phyloP scores from a whole-genome alignment of 2,113 vertebrate genomes.

The Apteryx owenii region DNA sequence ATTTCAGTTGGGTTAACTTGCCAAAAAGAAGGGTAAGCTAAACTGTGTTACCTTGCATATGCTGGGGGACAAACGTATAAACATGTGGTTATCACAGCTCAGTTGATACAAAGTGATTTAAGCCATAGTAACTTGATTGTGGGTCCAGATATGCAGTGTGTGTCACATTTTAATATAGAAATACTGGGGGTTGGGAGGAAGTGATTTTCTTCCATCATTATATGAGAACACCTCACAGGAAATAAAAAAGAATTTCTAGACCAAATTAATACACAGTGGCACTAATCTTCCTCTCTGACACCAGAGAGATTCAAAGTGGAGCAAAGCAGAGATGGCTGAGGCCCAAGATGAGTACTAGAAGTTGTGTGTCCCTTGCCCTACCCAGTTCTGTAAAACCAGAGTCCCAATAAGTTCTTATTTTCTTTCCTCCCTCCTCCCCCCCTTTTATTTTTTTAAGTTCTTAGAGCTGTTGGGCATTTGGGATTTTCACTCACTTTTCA shows the following conservation, averaged over 20 bases:
- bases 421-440: not conserved
- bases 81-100: not conserved
- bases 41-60: not conserved
- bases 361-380: not conserved
- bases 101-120: not conserved
- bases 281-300: not conserved
- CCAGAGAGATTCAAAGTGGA: not conserved
- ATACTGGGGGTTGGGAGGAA: not conserved
- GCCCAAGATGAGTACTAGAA: not conserved
- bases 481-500: slow-evolving; percentile 17
- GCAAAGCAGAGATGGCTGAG: not conserved
- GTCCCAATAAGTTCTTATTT: not conserved
- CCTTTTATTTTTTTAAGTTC: not conserved
- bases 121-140: not conserved
- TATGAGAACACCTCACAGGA: accelerated
- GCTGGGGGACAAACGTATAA: not conserved
- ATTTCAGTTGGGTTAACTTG: not conserved
- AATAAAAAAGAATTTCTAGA: not conserved
- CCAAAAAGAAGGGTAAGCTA: not conserved
- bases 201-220: not conserved
- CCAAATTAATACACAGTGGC: not conserved
- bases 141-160: not conserved
- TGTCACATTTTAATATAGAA: not conserved
- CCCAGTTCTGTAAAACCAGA: not conserved
- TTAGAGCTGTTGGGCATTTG: not conserved